These are phyloP conservation scores for Diadegma fenestrale DNA, from an alignment of 2,888 invertebrate species.

Conservation along the genomic window DNA sequence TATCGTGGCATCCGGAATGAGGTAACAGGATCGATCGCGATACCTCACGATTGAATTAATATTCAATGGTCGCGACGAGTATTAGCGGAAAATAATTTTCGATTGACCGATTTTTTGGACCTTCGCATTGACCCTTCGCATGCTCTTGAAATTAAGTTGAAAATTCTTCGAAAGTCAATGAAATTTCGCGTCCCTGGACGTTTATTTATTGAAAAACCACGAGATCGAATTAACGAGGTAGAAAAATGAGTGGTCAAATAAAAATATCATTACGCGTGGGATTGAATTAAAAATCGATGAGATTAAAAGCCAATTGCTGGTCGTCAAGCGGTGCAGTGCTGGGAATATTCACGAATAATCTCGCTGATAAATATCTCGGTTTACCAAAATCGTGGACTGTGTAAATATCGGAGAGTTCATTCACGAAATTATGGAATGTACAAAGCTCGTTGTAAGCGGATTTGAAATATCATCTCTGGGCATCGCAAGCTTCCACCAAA, in stretches of 20 bases:
- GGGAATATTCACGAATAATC: conserved; percentile 37
- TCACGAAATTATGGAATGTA: conserved; percentile 33
- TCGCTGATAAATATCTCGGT: conserved; percentile 25
- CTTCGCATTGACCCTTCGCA: conserved; percentile 41
- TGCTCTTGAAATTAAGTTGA: conserved; percentile 47
- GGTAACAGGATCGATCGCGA: conserved; percentile 14
- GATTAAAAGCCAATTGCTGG: conserved; percentile 23
- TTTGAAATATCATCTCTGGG: conserved; percentile 31
- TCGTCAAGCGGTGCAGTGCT: background rate
- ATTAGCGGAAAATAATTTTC: conserved; percentile 44
- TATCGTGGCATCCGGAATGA: conserved; percentile 8
- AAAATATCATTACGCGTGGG: conserved; percentile 25
- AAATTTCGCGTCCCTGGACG: background rate
- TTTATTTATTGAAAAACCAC: conserved; percentile 5
- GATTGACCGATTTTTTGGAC: conserved; percentile 55
- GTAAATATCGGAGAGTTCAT: conserved; percentile 39
- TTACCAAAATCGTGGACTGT: conserved; percentile 9
- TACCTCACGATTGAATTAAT: conserved; percentile 23
- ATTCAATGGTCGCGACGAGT: conserved; percentile 19
- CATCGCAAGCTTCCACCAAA: conserved; percentile 1
- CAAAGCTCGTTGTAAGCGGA: conserved; percentile 18
- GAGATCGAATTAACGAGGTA: conserved; percentile 3
- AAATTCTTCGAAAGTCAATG: background rate
- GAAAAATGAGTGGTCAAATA: conserved; percentile 12
- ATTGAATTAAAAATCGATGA: conserved; percentile 10